Percentiles rank a stretch among this genome's conserved stretches.
Conservation (phyloP, 2,888 invertebrate species). For the Metellina segmentata region DNA sequence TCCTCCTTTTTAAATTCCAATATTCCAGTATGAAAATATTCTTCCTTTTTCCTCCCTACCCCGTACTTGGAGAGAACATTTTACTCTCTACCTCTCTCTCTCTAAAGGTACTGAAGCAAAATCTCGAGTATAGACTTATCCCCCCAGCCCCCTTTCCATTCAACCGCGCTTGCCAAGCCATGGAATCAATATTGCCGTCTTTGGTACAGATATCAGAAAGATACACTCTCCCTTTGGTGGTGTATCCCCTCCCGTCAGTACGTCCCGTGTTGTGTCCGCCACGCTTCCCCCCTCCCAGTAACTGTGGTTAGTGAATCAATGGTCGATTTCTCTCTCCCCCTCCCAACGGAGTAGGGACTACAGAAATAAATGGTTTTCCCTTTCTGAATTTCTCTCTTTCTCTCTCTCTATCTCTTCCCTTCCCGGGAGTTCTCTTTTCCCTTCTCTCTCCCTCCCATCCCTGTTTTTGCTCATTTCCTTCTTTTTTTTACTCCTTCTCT, state of each 20-base stretch:
- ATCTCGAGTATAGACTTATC: slow-evolving; percentile 75
- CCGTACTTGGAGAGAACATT: slow-evolving; percentile 58
- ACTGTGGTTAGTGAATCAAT: slow-evolving; percentile 76
- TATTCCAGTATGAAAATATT: slow-evolving; percentile 71
- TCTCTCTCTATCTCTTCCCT: slow-evolving; percentile 43
- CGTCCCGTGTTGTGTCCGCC: slow-evolving; percentile 40
- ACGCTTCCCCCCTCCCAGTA: slow-evolving; percentile 30
- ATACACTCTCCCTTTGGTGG: slow-evolving; percentile 70
- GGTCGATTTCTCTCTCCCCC: slow-evolving; percentile 69
- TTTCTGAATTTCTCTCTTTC: slow-evolving; percentile 71
- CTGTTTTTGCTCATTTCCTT: slow-evolving; percentile 47
- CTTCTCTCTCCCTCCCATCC: neutral
- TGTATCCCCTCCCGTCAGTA: slow-evolving; percentile 49
- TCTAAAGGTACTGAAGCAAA: slow-evolving; percentile 71
- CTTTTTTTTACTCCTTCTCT: slow-evolving; percentile 25
- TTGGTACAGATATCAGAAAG: slow-evolving; percentile 72
- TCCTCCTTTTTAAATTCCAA: slow-evolving; percentile 39
- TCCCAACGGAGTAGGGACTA: slow-evolving; percentile 68
- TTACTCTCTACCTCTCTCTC: slow-evolving; percentile 43
- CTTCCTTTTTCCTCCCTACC: slow-evolving; percentile 23
- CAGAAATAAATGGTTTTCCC: slow-evolving; percentile 75
- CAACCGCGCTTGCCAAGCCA: slow-evolving; percentile 63
- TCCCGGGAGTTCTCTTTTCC: slow-evolving; percentile 33
- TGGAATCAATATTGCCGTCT: slow-evolving; percentile 75
- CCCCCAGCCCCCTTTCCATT: slow-evolving; percentile 33